Evolutionary conservation across 2,797 vertebrate genomes (phyloP).

Genomic region (Halcyon leucocephala): DNA sequence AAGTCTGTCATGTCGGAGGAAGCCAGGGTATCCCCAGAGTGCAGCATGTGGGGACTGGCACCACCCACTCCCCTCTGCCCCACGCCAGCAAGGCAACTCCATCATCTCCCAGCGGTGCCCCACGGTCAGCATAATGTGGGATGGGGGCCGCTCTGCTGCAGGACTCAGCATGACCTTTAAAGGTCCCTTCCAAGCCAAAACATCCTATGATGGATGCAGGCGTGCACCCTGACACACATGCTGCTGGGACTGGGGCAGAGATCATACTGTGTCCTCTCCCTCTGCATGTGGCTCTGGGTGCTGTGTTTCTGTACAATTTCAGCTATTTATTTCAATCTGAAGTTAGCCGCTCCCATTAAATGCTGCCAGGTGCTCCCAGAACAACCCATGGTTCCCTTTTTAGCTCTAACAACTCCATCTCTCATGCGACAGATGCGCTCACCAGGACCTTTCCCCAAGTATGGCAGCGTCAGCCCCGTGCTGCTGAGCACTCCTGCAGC

Average conservation of each 20-base stretch:
- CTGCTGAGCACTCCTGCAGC: not conserved
- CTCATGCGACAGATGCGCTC: slow-evolving; percentile 5
- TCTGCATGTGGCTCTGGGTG: not conserved
- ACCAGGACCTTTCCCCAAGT: slow-evolving; percentile 35
- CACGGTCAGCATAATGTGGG: rapidly evolving
- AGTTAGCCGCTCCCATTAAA: not conserved
- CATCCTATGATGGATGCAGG: not conserved
- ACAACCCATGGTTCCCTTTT: slow-evolving; percentile 6
- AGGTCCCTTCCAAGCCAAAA: not conserved
- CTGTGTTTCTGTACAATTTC: rapidly evolving
- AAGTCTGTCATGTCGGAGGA: not conserved
- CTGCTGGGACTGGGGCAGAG: not conserved
- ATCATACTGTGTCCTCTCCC: not conserved
- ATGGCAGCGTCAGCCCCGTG: not conserved
- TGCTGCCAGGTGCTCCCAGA: slow-evolving; percentile 40
- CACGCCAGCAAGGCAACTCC: rapidly evolving
- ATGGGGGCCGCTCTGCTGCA: rapidly evolving
- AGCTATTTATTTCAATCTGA: not conserved
- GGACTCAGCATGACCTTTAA: not conserved
- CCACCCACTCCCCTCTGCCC: not conserved
- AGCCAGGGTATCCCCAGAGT: not conserved
- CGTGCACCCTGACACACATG: rapidly evolving
- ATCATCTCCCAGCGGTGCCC: rapidly evolving
- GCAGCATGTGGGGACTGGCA: rapidly evolving
- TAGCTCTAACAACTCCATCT: not conserved